Evolutionary conservation across 1,140 invertebrate species (phyloP).

Genomic region (Elymnias hypermnestra): DNA sequence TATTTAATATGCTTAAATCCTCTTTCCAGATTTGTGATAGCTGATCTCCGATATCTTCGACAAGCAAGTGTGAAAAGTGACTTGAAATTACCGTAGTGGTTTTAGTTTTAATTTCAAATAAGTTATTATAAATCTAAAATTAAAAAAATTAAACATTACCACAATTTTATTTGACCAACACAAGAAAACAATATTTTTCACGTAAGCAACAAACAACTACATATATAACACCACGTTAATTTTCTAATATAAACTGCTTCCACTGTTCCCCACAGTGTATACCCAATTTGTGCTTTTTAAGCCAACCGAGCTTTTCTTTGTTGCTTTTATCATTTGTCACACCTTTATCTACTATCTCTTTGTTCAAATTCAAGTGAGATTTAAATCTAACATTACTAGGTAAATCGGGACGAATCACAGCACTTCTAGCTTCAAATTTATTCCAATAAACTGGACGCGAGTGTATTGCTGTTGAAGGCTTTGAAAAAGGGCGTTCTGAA

Average conservation of each 20-base stretch:
- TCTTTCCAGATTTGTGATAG: slow-evolving; percentile 56
- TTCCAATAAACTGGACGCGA: slow-evolving; percentile 23
- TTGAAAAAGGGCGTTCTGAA: slow-evolving; percentile 15
- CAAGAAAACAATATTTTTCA: slow-evolving; percentile 1
- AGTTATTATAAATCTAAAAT: neutral
- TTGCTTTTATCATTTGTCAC: too few relatives aligned
- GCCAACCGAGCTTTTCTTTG: slow-evolving; percentile 18
- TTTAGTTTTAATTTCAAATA: neutral
- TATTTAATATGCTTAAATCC: slow-evolving; percentile 18
- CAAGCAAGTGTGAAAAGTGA: slow-evolving; percentile 24
- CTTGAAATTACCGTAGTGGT: slow-evolving; percentile 17
- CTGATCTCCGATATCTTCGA: slow-evolving; percentile 39
- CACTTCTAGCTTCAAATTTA: slow-evolving; percentile 36
- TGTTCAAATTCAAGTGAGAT: too few relatives aligned
- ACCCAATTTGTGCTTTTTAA: slow-evolving; percentile 42
- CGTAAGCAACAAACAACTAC: too few relatives aligned
- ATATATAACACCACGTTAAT: slow-evolving; percentile 19
- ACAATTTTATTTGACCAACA: slow-evolving; percentile 24
- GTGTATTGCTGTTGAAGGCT: slow-evolving; percentile 3
- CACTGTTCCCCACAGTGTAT: slow-evolving; percentile 37
- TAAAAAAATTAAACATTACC: neutral
- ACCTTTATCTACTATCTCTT: too few relatives aligned
- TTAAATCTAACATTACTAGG: too few relatives aligned
- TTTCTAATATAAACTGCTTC: slow-evolving; percentile 41
- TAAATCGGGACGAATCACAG: too few relatives aligned